These are phyloP conservation scores for Gila robusta DNA, from an alignment of 2,797 vertebrate genomes.

Conservation along the genomic window DNA sequence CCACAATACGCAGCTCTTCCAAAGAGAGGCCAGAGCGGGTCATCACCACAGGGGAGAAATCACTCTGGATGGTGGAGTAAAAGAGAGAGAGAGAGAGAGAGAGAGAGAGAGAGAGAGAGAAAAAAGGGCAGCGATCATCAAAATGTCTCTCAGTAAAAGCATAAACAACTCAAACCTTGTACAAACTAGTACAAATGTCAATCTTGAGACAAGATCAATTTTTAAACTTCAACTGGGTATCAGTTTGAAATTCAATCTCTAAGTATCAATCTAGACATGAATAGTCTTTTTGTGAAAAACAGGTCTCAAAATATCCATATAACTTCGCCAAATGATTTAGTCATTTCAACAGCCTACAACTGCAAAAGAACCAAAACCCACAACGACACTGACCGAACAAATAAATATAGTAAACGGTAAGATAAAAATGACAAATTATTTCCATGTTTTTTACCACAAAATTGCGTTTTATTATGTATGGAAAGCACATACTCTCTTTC, in stretches of 20 bases:
- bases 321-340: not conserved
- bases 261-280: not conserved
- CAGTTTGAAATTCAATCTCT: not conserved
- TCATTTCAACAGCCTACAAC: not conserved
- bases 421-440: not conserved
- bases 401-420: not conserved
- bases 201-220: not conserved
- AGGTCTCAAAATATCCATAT: too few relatives aligned
- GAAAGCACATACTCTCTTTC: not conserved
- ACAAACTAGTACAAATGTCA: slow-evolving; percentile 30
- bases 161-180: slow-evolving; percentile 16
- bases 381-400: not conserved
- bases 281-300: not conserved
- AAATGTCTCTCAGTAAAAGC: not conserved
- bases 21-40: slow-evolving; percentile 91
- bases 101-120: not conserved
- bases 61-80: slow-evolving; percentile 77
- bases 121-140: slow-evolving; percentile 52
- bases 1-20: slow-evolving; percentile 96
- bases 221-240: not conserved
- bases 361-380: not conserved
- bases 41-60: slow-evolving; percentile 87
- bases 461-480: not conserved
- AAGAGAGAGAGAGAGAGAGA: not conserved
- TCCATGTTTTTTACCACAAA: not conserved